phyloP scores from a whole-genome alignment of 2,888 invertebrate species.

The Volucella inanis region DNA sequence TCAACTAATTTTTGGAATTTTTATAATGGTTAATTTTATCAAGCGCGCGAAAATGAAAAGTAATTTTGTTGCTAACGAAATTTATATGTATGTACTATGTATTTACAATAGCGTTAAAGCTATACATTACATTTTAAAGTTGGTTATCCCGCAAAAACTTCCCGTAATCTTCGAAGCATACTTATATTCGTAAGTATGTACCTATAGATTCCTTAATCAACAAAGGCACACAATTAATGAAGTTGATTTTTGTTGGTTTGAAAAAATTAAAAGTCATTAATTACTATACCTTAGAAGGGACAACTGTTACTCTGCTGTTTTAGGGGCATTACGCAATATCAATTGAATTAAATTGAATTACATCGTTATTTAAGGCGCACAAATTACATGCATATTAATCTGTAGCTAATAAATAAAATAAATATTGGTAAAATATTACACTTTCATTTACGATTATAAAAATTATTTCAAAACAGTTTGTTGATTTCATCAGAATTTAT shows the following conservation, averaged over 20 bases:
- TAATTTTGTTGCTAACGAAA: no score
- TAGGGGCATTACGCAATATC: neutral
- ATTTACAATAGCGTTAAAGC: neutral
- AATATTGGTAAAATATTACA: conserved; percentile 1
- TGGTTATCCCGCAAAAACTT: neutral
- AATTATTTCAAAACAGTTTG: neutral
- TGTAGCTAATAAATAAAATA: conserved; percentile 24
- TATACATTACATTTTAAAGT: neutral
- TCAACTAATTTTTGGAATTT: no score
- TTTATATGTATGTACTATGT: neutral
- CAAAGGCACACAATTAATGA: conserved; percentile 18
- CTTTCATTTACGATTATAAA: neutral
- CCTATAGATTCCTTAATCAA: conserved; percentile 5
- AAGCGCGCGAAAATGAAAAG: no score
- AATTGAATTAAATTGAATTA: neutral
- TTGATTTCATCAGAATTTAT: no score
- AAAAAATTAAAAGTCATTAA: conserved; percentile 36
- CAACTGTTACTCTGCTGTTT: conserved; percentile 8
- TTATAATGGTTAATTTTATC: no score
- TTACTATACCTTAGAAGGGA: conserved; percentile 7
- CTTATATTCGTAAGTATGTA: neutral
- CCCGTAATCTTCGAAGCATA: neutral
- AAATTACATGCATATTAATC: conserved; percentile 15
- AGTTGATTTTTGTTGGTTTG: conserved; percentile 17
- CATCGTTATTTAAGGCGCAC: conserved; percentile 7